Base-by-base conservation (phyloP, 30 jellyfish, hydroid and myxozoan genomes). In the Haliclystus octoradiatus region DNA sequence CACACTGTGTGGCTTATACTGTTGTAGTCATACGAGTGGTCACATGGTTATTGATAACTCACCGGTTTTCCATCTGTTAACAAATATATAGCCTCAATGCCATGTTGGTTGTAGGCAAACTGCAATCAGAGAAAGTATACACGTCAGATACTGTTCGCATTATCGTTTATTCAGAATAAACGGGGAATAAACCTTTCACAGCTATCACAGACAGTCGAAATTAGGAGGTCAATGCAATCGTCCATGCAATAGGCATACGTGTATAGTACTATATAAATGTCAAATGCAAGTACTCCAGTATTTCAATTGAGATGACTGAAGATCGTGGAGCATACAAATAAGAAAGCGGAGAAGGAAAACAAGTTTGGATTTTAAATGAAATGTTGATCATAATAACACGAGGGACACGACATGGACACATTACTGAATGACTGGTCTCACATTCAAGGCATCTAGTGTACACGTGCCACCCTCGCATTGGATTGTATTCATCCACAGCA, bases 31-130 rank as follows among this genome's bases (percentile, higher is more conserved):
- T n/a, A n/a, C n/a, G n/a, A n/a, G n/a, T n/a, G n/a, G n/a, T n/a
- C 28, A 65, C 33, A 19, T 28, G 13, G 3, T 4, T 13, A 28
- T 23, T 33, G 23, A 73, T 26, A 0, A 24, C 85, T 34, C 64
- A 83, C 95, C 71, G 95, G 95, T 69, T 76, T 83, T 50, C 95
- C 95, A 60, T 83, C 95, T 22, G 95, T 76, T 1, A 83, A 73
- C 12, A 83, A 80, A 50, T 83, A 83, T 15, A 83, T 66, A 15
- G 80, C 95, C n/a, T 83, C 76, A 2, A 76, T 72, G 33, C 53
- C 74, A n/a, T 75, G 83, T 29, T 61, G 70, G 28, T 70, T 69
- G 35, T 75, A 83, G 28, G 92, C 92, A 24, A 67, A 60, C 95
- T 83, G 65, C n/a, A 30, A 69, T 24, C 25, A 60, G 15, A n/a